Evolutionary conservation across 1,140 invertebrate species (phyloP).

Genomic region (Conus betulinus): DNA sequence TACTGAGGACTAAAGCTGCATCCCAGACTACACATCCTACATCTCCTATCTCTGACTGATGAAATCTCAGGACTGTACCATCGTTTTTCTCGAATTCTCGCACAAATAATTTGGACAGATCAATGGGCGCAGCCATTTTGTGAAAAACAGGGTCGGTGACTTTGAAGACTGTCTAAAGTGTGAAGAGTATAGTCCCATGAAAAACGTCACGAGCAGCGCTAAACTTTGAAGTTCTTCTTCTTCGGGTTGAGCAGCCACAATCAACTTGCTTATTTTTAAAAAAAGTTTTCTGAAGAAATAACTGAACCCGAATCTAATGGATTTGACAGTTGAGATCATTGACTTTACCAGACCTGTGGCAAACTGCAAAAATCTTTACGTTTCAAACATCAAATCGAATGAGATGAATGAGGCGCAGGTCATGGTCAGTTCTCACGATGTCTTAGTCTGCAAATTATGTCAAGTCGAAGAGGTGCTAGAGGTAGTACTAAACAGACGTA

Average conservation of each 20-base stretch:
- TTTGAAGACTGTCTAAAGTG: background rate
- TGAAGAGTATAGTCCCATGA: too few species aligned
- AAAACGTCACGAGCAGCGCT: too few species aligned
- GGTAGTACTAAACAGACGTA: too few species aligned
- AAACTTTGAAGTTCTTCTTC: too few species aligned
- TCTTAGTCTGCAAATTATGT: too few species aligned
- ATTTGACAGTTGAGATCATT: slow-evolving; percentile 53
- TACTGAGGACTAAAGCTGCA: slow-evolving; percentile 84
- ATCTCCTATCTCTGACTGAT: slow-evolving; percentile 80
- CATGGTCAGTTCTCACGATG: background rate
- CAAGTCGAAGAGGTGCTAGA: too few species aligned
- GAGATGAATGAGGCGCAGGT: slow-evolving; percentile 13
- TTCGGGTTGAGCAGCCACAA: too few species aligned
- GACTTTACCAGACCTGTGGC: slow-evolving; percentile 55
- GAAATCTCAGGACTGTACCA: slow-evolving; percentile 58
- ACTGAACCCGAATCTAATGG: background rate
- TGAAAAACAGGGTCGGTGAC: slow-evolving; percentile 1
- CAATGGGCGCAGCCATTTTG: slow-evolving; percentile 61
- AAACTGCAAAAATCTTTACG: slow-evolving; percentile 58
- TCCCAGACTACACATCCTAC: slow-evolving; percentile 89
- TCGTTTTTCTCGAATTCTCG: slow-evolving; percentile 66
- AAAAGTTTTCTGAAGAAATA: too few species aligned
- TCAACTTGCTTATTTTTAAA: too few species aligned
- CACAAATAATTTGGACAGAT: slow-evolving; percentile 60
- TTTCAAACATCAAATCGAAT: slow-evolving; percentile 14